phyloP scores from a whole-genome alignment of 2,797 vertebrate species.

The Sciurus carolinensis region DNA sequence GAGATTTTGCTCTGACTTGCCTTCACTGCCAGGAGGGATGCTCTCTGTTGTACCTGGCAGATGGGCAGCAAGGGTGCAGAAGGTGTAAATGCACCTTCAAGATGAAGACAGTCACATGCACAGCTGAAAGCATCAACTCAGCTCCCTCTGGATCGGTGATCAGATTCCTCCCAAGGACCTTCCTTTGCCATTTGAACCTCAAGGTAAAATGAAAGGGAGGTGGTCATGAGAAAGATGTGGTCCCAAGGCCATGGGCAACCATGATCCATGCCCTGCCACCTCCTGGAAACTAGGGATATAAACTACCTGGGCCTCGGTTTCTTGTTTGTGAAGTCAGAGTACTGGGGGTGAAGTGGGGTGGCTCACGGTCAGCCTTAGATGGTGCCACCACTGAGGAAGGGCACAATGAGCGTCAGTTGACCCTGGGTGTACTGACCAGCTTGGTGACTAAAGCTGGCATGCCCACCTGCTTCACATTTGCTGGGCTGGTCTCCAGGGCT shows the following conservation, averaged over 20 bases:
- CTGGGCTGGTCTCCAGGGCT: too few relatives aligned
- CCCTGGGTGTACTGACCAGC: accelerated
- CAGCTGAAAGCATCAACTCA: accelerated
- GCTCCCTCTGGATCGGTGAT: neutral
- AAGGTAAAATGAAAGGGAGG: neutral
- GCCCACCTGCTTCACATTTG: too few relatives aligned
- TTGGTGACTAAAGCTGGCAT: too few relatives aligned
- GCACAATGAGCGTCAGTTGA: neutral
- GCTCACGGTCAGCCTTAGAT: neutral
- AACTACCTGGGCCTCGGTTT: neutral
- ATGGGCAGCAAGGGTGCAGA: too few relatives aligned
- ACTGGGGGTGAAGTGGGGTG: too few relatives aligned
- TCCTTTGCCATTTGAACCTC: neutral
- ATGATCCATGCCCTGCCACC: neutral
- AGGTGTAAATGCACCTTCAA: too few relatives aligned
- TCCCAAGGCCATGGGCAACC: accelerated
- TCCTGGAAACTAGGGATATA: neutral
- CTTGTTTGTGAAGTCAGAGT: neutral
- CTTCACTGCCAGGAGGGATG: neutral
- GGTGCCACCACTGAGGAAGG: neutral
- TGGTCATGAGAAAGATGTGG: accelerated
- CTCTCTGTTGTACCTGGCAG: neutral
- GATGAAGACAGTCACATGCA: neutral
- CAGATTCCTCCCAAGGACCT: too few relatives aligned
- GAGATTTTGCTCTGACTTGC: neutral